Evolutionary conservation across 1,140 invertebrate genomes (phyloP).

Genomic region (Meloidogyne chitwoodi): DNA sequence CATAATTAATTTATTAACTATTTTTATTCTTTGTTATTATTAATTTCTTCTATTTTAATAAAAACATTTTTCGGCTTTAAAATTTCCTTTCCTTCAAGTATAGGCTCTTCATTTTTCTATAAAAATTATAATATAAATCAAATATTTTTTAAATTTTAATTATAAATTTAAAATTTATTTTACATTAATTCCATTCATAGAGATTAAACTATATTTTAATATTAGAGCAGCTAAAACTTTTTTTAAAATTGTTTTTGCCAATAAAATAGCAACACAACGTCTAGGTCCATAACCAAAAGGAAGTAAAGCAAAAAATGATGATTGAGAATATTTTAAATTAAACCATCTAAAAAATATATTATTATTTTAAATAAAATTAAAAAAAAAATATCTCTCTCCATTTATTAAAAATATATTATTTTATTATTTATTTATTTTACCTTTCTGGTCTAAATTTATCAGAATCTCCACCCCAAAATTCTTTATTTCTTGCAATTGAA

Average conservation of each 20-base stretch:
- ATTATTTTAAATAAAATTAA: background rate
- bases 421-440: background rate
- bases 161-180: background rate
- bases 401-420: background rate
- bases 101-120: too few species aligned
- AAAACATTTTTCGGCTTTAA: too few species aligned
- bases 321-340: background rate
- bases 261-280: background rate
- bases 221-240: background rate
- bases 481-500: background rate
- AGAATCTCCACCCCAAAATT: background rate
- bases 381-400: too few species aligned
- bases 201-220: background rate
- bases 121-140: too few species aligned
- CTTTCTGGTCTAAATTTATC: background rate
- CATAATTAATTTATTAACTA: too few species aligned
- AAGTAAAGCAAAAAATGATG: background rate
- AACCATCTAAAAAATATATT: background rate
- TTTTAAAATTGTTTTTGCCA: background rate
- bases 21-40: too few species aligned
- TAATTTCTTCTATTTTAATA: too few species aligned
- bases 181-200: background rate
- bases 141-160: too few species aligned
- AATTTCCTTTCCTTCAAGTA: too few species aligned
- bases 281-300: constrained; percentile 5